These are phyloP conservation scores for Centropus unirufus DNA, from an alignment of 2,113 vertebrate species.

Conservation along the genomic window DNA sequence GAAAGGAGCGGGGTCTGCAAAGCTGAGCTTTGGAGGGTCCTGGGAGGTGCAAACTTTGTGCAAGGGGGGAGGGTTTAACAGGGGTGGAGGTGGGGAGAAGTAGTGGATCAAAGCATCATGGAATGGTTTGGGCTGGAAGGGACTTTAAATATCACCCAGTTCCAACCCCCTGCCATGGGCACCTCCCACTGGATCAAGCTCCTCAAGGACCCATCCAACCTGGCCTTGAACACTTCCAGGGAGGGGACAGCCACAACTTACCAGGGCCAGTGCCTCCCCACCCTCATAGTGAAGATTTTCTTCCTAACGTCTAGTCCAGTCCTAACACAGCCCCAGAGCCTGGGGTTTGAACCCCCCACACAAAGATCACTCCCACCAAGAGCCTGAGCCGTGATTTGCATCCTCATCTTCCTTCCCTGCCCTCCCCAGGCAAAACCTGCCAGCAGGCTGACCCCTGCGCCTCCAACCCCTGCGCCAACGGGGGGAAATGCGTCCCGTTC, in stretches of 20 bases:
- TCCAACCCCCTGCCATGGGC: too few species aligned
- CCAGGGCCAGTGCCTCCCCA: too few species aligned
- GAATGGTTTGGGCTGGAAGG: too few species aligned
- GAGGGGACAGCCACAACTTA: too few species aligned
- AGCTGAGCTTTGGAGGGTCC: fast-evolving
- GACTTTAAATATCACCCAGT: too few species aligned
- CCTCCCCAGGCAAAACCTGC: slow-evolving; percentile 85
- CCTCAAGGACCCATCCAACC: too few species aligned
- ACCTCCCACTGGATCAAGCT: too few species aligned
- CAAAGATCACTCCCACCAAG: not conserved
- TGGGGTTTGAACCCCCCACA: fast-evolving
- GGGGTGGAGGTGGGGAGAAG: not conserved
- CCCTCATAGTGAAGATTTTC: too few species aligned
- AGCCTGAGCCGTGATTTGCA: not conserved
- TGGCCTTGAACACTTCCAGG: too few species aligned
- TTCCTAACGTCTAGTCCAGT: too few species aligned
- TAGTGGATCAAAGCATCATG: too few species aligned
- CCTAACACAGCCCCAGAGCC: too few species aligned
- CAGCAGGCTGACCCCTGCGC: slow-evolving; percentile 92
- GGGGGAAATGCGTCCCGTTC: slow-evolving; percentile 86
- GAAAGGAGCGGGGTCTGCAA: not conserved
- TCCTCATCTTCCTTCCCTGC: not conserved
- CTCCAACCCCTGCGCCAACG: slow-evolving; percentile 94
- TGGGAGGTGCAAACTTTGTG: fast-evolving
- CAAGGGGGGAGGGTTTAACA: fast-evolving